Evolutionary conservation across 2,888 invertebrate genomes (phyloP), one percentile per base, ranked within the genome.

Genomic region (Thumatha senex): DNA sequence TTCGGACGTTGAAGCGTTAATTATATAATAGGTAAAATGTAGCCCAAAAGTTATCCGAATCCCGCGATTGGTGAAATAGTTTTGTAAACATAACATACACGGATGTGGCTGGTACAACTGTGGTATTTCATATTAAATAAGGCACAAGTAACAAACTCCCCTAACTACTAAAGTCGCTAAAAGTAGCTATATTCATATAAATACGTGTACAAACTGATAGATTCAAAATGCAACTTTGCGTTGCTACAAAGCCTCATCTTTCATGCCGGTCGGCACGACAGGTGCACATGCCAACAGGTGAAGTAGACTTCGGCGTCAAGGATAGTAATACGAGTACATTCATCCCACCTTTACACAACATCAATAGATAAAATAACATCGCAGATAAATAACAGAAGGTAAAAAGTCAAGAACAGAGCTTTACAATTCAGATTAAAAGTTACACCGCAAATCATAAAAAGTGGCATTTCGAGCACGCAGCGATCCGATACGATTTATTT

Each of bases 401-500:
- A 43, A 42, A 29, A 41, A 33, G 36, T 3, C 30, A 42, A 31
- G 34, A 31, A 13, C 30, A 31, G 38, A 36, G 12, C 33, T 48
- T 38, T 18, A 48, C 31, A 48, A 31, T 45, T 48, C 44, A 40
- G 49, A 45, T 49, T 40, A 45, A 44, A 44, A 40, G 31, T 45
- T 35, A 30, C 39, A 35, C 39, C 39, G 39, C 43, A 44, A 48
- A 12, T 45, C 40, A 45, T 35, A 49, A 44, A 40, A 45, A 40
- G 39, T 14, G 44, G 44, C 18, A 40, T 35, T 40, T 40, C 40
- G 40, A 44, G 45, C 44, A 29, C 49, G 39, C 43, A 53, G 49
- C 67, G 46, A 55, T 58, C 53, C 53, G 49, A 56, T 59, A 53
- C 51, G 51, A 63, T 67, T 59, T 63, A 67, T 63, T 59, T 52